phyloP scores from a whole-genome alignment of 2,888 invertebrate genomes.

The Smittia sp. region DNA sequence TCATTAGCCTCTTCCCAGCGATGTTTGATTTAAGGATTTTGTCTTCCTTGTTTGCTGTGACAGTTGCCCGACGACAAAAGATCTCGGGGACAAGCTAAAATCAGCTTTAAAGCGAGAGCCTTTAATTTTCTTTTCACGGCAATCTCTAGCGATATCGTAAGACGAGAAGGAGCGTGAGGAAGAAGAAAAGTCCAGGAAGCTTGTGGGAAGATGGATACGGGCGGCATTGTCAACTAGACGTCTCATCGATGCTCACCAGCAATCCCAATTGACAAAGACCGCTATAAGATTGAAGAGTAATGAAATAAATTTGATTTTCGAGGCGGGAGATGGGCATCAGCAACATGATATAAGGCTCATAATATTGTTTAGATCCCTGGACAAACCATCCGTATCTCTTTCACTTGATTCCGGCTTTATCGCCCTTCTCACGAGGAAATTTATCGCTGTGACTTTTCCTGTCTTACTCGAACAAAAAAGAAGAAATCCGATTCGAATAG shows the following conservation, averaged over 20 bases:
- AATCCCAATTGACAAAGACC: neutral
- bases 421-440: neutral
- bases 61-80: neutral
- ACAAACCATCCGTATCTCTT: neutral
- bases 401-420: neutral
- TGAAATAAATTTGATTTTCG: slow-evolving; percentile 9
- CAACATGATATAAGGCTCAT: neutral
- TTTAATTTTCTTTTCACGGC: neutral
- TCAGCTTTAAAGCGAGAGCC: slow-evolving; percentile 7
- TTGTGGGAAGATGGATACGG: neutral
- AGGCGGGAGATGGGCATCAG: neutral
- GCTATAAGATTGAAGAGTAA: neutral
- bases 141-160: neutral
- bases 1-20: too few species aligned
- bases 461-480: neutral
- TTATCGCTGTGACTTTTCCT: neutral
- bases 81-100: neutral
- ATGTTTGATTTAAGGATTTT: neutral
- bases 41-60: neutral
- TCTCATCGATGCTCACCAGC: neutral
- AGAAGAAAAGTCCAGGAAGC: neutral
- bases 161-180: neutral
- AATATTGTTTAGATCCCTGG: neutral
- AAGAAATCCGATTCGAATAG: neutral
- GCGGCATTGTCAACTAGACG: neutral